These are phyloP conservation scores for Neodiprion lecontei DNA, from an alignment of 1,140 invertebrate species.

Conservation along the genomic window DNA sequence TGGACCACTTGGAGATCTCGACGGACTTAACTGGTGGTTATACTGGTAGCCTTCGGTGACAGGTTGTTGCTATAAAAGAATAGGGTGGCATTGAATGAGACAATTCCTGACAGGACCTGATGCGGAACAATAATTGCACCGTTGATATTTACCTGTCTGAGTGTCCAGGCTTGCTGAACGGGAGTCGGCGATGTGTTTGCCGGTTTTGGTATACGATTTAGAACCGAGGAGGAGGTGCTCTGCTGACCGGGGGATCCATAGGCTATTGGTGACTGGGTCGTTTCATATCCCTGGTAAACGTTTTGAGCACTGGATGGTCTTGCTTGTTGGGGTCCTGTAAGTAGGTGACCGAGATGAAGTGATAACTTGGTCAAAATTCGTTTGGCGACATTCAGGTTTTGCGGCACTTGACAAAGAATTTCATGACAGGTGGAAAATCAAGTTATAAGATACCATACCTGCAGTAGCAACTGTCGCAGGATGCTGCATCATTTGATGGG, in stretches of 20 bases:
- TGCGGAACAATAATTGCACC: neutral
- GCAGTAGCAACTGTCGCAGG: conserved; percentile 52
- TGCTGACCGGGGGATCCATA: conserved; percentile 67
- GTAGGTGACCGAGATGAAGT: neutral
- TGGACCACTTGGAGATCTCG: conserved; percentile 79
- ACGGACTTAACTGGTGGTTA: conserved; percentile 79
- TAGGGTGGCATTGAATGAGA: conserved; percentile 3
- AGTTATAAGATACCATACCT: conserved; percentile 31
- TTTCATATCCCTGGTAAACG: conserved; percentile 73
- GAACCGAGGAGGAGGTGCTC: conserved; percentile 58
- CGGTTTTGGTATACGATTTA: conserved; percentile 72
- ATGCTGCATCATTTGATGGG: conserved; percentile 61
- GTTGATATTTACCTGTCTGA: conserved; percentile 48
- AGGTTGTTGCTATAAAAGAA: conserved; percentile 46
- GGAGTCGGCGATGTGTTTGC: conserved; percentile 72
- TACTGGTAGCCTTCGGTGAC: conserved; percentile 74
- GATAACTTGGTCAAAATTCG: conserved; percentile 41
- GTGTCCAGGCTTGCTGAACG: conserved; percentile 69
- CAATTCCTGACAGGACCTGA: no score
- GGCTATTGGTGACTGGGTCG: conserved; percentile 72
- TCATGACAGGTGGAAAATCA: neutral
- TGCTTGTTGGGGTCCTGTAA: conserved; percentile 55
- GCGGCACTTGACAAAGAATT: neutral
- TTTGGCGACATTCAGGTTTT: conserved; percentile 17
- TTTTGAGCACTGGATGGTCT: conserved; percentile 74